Evolutionary conservation across 2,113 vertebrate species (phyloP), one percentile per base, ranked within the genome.

Genomic region (Indicator maculatus): DNA sequence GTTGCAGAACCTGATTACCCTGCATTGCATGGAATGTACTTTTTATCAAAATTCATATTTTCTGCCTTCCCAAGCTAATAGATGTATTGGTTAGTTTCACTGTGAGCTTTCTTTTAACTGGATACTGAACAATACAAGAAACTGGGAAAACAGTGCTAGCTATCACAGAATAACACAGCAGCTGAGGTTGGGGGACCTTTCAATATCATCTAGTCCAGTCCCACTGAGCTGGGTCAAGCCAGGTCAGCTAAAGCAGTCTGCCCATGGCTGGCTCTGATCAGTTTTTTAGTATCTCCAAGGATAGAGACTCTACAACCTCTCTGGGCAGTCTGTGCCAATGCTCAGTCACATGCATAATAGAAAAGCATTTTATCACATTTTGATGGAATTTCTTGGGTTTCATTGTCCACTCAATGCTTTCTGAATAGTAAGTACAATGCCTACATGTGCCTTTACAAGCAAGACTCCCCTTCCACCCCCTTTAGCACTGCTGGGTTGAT

Each of bases 241-340:
- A 19, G 4, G 18, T 50, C 58, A 75, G 38, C 30, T 69, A 28
- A 70, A 90, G 55, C 63, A 70, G n/a, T 71, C 80, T 56, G 21
- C n/a, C 65, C 17, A 41, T 38, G 36, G 36, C 41, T 2, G 1
- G 19, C 36, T 78, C 41, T 1, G 0, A 16, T 8, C 1, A 1
- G 24, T 27, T 77, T 81, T 81, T 93, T 8, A 78, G 6, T 53
- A 16, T 45, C 50, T 69, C 44, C 16, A 36, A 17, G 39, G 30
- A 66, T 13, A 9, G 41, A 79, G 28, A 36, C 36, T 59, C 36
- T 44, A 10, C 50, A 64, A 2, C 5, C 30, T 53, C 14, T 36
- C 33, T 53, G 77, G 60, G 66, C 16, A 73, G 16, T 27, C 39
- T 39, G 19, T 38, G 33, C n/a, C 41, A 38, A 11, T 14, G 45